phyloP scores from a whole-genome alignment of 2,797 vertebrate species.

The Enteromius mattozi region DNA sequence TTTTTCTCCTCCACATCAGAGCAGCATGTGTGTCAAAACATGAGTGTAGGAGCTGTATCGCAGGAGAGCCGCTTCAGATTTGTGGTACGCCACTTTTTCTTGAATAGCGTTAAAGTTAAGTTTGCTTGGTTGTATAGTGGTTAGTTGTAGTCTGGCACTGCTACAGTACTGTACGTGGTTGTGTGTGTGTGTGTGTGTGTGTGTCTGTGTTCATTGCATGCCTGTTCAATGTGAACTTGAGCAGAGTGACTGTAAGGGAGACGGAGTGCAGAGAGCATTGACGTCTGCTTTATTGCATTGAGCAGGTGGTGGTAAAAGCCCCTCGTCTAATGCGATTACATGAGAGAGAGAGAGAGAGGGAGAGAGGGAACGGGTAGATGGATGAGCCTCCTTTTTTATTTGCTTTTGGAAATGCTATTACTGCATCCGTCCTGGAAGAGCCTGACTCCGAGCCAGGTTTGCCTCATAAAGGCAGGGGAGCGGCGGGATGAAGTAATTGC shows the following conservation, averaged over 20 bases:
- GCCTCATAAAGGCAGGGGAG: constrained; percentile 51
- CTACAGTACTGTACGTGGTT: not conserved
- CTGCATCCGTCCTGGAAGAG: constrained; percentile 60
- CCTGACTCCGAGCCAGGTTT: constrained; percentile 61
- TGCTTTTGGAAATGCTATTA: constrained; percentile 69
- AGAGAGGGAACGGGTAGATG: constrained; percentile 57
- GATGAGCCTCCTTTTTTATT: constrained; percentile 53
- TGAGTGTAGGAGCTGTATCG: not conserved
- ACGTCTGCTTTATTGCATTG: constrained; percentile 56
- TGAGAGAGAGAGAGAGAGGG: constrained; percentile 54
- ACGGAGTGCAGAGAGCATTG: constrained; percentile 49
- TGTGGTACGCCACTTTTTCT: not conserved
- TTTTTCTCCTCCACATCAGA: no score
- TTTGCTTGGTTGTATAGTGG: not conserved
- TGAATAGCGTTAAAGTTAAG: not conserved
- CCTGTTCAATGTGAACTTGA: constrained; percentile 35
- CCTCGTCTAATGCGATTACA: constrained; percentile 69
- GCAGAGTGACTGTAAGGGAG: constrained; percentile 37
- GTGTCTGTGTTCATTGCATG: not conserved
- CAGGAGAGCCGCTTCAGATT: not conserved
- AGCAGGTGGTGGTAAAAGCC: constrained; percentile 60
- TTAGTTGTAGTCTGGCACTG: not conserved
- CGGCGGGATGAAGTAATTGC: constrained; percentile 55
- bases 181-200: not conserved
- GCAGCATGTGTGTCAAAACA: no score